These are phyloP conservation scores for Melipona quadrifasciata DNA, from an alignment of 1,140 invertebrate species.

Conservation along the genomic window DNA sequence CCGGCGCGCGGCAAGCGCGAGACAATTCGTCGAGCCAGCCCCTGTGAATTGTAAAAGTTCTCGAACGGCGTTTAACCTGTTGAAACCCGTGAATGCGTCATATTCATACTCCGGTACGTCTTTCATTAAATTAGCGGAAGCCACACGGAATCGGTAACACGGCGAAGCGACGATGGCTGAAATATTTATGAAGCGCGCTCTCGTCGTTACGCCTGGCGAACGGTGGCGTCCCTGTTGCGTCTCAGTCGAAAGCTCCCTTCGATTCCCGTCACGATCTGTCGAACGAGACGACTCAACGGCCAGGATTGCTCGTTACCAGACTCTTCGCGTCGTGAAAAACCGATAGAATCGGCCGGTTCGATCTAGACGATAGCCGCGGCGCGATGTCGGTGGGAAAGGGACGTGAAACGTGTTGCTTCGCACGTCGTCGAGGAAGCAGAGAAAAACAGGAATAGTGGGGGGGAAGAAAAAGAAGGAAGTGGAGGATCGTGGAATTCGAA, in stretches of 20 bases:
- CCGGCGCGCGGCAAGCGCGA: not conserved
- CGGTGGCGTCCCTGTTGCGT: not conserved
- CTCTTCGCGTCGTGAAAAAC: not conserved
- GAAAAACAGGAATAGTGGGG: not conserved
- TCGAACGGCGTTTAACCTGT: conserved; percentile 9
- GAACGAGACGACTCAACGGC: conserved; percentile 60
- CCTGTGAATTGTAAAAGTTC: not conserved
- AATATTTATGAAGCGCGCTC: conserved; percentile 32
- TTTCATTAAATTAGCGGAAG: conserved; percentile 8
- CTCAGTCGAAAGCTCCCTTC: conserved; percentile 9
- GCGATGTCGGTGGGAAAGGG: not conserved
- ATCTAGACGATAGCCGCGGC: not conserved
- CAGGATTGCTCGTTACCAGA: conserved; percentile 55
- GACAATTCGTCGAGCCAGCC: not conserved
- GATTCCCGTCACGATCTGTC: conserved; percentile 54
- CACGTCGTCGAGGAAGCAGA: not conserved
- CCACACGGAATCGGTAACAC: not conserved
- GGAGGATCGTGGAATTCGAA: not conserved
- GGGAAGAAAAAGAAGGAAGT: not conserved
- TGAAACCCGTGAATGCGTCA: not conserved
- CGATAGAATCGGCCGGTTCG: not conserved
- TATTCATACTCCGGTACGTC: not conserved
- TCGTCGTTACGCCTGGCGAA: not conserved
- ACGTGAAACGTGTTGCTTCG: not conserved
- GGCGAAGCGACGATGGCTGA: not conserved